Evolutionary conservation across 2,113 vertebrate genomes (phyloP), one percentile per base, ranked within the genome.

Genomic region (Bufo bufo): DNA sequence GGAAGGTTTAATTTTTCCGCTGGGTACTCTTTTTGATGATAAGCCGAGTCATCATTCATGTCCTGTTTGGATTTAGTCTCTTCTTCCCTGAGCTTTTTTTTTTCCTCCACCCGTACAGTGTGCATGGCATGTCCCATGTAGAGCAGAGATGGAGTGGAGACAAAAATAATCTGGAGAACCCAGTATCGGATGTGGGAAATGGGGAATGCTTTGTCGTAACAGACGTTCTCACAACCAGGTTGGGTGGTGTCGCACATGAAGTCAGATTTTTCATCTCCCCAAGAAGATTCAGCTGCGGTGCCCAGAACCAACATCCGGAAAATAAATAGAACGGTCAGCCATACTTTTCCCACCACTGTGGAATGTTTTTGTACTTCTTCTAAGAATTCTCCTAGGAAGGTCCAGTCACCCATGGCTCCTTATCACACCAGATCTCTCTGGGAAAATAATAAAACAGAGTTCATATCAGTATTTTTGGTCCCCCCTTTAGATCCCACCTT

Each of bases 321-420:
- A 91, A 99, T 99, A 92, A 99, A 99, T 54, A 99, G 96, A 14
- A 99, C 95, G 0, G 98, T 98, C 88, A 99, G 91, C 98, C 98
- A 99, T 50, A 99, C 97, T 90, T 99, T 99, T 56, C 98, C 98
- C 1, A 99, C 96, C 14, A 98, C 97, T 0, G 98, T 99, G 83
- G 98, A 99, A 91, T 99, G 97, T 89, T 99, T 98, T 93, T 99
- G 98, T 3, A 99, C 97, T 90, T 99, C 97, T 90, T 99, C 98
- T 3, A 99, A 95, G 92, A 99, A 96, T 89, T 98, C 97, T 58
- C 97, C 97, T 89, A 99, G 93, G 91, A 99, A 97, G 92, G 95
- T 99, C 98, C 98, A 99, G 92, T 99, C 98, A 0, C 97, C 97
- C 98, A 99, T 99, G 85, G 89, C 93, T 92, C 91, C 92, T 94